phyloP scores from a whole-genome alignment of 2,113 vertebrate genomes.

The Nycticebus coucang region DNA sequence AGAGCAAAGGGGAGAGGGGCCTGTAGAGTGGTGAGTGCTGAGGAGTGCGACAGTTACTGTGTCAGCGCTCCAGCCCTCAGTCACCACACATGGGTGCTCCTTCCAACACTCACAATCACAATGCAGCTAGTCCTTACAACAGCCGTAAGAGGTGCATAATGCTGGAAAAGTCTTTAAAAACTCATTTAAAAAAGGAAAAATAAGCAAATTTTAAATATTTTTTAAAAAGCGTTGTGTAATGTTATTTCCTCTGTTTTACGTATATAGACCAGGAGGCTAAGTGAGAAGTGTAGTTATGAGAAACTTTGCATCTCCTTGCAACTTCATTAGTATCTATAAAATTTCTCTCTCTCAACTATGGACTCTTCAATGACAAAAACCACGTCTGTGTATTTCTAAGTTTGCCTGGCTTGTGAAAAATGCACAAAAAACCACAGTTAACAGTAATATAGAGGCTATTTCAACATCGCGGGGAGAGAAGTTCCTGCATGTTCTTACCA shows the following conservation, averaged over 20 bases:
- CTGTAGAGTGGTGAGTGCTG: neutral
- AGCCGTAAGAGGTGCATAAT: neutral
- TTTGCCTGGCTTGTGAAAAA: neutral
- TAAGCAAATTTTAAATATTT: too few relatives aligned
- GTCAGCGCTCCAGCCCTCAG: too few relatives aligned
- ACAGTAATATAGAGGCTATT: neutral
- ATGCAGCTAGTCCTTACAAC: neutral
- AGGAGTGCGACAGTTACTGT: neutral
- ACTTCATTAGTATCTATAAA: neutral
- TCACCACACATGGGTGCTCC: too few relatives aligned
- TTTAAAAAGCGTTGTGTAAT: neutral
- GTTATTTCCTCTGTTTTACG: neutral
- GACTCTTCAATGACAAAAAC: neutral
- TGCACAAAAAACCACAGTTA: neutral
- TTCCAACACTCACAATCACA: neutral
- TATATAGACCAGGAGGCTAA: neutral
- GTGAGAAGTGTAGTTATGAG: neutral
- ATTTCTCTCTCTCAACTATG: neutral
- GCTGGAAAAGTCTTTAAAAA: too few relatives aligned
- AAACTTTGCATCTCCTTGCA: neutral
- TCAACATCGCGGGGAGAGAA: neutral
- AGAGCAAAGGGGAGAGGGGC: neutral
- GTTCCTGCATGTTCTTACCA: neutral
- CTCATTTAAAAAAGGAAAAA: too few relatives aligned
- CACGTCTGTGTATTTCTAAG: neutral